Percentiles rank a stretch among this genome's conserved stretches.
Evolutionary conservation across 1,140 invertebrate genomes (phyloP).

Genomic region (Diplogasteroides magnus): DNA sequence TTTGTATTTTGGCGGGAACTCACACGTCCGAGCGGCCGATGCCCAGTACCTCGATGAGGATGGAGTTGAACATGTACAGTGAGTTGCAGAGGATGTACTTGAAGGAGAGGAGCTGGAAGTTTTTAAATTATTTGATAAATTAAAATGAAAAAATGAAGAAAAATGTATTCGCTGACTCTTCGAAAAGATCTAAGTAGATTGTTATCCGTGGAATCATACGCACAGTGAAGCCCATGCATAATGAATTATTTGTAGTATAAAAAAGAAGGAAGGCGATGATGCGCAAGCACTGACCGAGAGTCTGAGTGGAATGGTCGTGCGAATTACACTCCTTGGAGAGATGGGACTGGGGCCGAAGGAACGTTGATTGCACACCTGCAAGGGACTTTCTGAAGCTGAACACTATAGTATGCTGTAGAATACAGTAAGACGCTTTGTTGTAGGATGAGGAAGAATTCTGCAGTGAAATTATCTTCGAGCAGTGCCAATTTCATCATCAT

Average conservation of each 20-base stretch:
- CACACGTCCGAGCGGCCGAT: constrained; percentile 39
- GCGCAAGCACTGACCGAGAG: constrained; percentile 33
- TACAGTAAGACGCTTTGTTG: too few relatives aligned
- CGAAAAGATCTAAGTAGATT: background rate
- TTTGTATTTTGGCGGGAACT: too few relatives aligned
- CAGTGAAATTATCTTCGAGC: too few relatives aligned
- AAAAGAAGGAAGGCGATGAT: too few relatives aligned
- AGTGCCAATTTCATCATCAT: too few relatives aligned
- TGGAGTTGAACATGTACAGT: constrained; percentile 53
- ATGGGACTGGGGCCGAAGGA: background rate
- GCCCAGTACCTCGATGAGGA: constrained; percentile 49
- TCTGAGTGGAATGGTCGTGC: constrained; percentile 37
- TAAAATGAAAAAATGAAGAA: background rate
- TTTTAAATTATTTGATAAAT: constrained; percentile 9
- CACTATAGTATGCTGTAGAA: too few relatives aligned
- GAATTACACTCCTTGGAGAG: too few relatives aligned
- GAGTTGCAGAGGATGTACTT: constrained; percentile 56
- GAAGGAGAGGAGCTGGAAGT: constrained; percentile 45
- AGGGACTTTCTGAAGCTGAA: too few relatives aligned
- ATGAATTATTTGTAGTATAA: too few relatives aligned
- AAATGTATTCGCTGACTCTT: background rate
- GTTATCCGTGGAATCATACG: too few relatives aligned
- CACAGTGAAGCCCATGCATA: too few relatives aligned
- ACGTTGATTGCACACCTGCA: background rate
- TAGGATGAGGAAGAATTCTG: too few relatives aligned